Evolutionary conservation across 1,140 invertebrate genomes (phyloP).

Genomic region (Drosophila albomicans): DNA sequence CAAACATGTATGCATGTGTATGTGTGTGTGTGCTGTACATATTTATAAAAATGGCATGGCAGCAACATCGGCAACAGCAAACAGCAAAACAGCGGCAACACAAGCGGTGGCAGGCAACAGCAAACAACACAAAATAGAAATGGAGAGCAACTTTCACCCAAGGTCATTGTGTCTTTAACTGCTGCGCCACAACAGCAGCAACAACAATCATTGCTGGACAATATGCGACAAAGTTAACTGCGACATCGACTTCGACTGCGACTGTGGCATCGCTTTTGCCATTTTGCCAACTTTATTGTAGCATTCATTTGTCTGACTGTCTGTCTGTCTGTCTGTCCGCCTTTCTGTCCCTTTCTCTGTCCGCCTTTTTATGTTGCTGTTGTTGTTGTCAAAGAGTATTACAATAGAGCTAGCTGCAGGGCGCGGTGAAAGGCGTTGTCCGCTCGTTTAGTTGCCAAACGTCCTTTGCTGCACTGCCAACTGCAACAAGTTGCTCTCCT

Average conservation of each 20-base stretch:
- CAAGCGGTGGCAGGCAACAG: slow-evolving; percentile 15
- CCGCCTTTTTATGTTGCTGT: not conserved
- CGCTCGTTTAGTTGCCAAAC: slow-evolving; percentile 8
- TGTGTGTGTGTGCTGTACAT: slow-evolving; percentile 3
- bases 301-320: slow-evolving; percentile 9
- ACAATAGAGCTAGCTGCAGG: slow-evolving; percentile 12
- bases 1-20: slow-evolving; percentile 9
- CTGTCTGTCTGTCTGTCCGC: not conserved
- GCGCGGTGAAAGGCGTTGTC: slow-evolving; percentile 31
- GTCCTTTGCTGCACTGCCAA: slow-evolving; percentile 19
- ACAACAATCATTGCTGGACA: slow-evolving; percentile 41
- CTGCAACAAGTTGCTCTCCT: slow-evolving; percentile 17
- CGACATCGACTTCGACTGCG: slow-evolving; percentile 27
- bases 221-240: slow-evolving; percentile 49
- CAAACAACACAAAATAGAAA: slow-evolving; percentile 74
- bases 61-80: slow-evolving; percentile 26
- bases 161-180: slow-evolving; percentile 84
- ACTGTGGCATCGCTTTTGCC: slow-evolving; percentile 24
- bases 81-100: slow-evolving; percentile 39
- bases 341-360: not conserved
- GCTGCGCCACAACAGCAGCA: slow-evolving; percentile 42
- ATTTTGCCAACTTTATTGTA: slow-evolving; percentile 43
- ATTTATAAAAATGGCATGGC: slow-evolving; percentile 22
- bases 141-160: slow-evolving; percentile 84
- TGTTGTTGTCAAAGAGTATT: slow-evolving; percentile 13